These are phyloP conservation scores for Diarsia rubi DNA, from an alignment of 2,888 invertebrate species.

Conservation along the genomic window DNA sequence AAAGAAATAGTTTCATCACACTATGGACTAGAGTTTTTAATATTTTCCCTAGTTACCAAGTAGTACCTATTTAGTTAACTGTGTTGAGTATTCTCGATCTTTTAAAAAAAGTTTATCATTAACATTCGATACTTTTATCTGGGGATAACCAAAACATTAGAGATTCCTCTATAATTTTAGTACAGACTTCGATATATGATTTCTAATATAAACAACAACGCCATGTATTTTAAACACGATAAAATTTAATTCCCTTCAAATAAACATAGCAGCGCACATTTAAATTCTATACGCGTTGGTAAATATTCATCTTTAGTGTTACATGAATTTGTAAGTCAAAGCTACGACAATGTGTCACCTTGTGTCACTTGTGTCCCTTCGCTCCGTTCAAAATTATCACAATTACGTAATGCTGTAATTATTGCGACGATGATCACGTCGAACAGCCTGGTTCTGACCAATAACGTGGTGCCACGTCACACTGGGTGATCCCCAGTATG, in stretches of 20 bases:
- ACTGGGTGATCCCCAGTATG: slow-evolving; percentile 52
- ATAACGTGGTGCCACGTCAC: slow-evolving; percentile 55
- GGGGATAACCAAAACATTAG: not conserved
- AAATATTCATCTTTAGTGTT: slow-evolving; percentile 39
- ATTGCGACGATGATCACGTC: slow-evolving; percentile 64
- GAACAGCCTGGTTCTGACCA: slow-evolving; percentile 35
- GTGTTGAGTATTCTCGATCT: not conserved
- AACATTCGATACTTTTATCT: not conserved
- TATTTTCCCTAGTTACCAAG: not conserved
- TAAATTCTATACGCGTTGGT: slow-evolving; percentile 21
- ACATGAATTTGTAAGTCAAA: slow-evolving; percentile 24
- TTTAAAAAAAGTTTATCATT: not conserved
- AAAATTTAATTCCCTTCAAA: not conserved
- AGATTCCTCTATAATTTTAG: not conserved
- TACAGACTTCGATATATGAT: not conserved
- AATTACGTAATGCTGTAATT: slow-evolving; percentile 65
- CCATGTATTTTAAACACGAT: not conserved
- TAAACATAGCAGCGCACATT: slow-evolving; percentile 11
- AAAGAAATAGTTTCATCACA: not conserved
- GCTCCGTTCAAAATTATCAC: slow-evolving; percentile 59
- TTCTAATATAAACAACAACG: slow-evolving; percentile 6
- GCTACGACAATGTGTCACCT: slow-evolving; percentile 52
- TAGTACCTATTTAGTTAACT: not conserved
- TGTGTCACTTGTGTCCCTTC: slow-evolving; percentile 43
- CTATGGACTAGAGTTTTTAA: slow-evolving; percentile 5